These are phyloP conservation scores for Linurgus olivaceus DNA, from an alignment of 2,797 vertebrate species.

Conservation along the genomic window DNA sequence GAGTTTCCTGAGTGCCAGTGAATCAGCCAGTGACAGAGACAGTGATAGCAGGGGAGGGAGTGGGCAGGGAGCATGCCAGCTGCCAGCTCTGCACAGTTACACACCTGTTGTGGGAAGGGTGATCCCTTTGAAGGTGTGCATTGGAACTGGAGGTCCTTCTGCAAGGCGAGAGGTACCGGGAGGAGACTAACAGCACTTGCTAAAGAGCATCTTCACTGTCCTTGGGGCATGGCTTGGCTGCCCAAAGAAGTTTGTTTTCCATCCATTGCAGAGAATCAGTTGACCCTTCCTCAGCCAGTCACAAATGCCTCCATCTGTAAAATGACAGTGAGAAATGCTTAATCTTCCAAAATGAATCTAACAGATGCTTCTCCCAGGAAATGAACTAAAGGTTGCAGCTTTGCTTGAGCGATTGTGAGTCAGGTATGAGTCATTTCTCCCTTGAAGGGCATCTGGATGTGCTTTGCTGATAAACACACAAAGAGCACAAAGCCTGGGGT, in stretches of 20 bases:
- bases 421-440: constrained; percentile 78
- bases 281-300: constrained; percentile 30
- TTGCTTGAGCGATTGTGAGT: constrained; percentile 74
- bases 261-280: not conserved
- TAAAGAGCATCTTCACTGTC: not conserved
- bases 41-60: accelerated
- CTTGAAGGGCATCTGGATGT: constrained; percentile 65
- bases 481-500: constrained; percentile 58
- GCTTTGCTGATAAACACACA: constrained; percentile 57
- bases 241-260: not conserved
- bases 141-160: not conserved
- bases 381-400: constrained; percentile 66
- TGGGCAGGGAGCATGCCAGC: not conserved
- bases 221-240: accelerated
- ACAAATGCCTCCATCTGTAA: constrained; percentile 38
- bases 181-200: not conserved
- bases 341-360: constrained; percentile 59
- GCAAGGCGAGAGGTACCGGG: not conserved
- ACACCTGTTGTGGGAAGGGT: not conserved
- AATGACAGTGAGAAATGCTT: constrained; percentile 56
- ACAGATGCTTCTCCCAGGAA: constrained; percentile 69
- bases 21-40: not conserved
- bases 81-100: not conserved
- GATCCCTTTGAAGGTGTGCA: accelerated
- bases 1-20: not conserved